Evolutionary conservation across 2,113 vertebrate species (phyloP).

Genomic region (Orcinus orca): DNA sequence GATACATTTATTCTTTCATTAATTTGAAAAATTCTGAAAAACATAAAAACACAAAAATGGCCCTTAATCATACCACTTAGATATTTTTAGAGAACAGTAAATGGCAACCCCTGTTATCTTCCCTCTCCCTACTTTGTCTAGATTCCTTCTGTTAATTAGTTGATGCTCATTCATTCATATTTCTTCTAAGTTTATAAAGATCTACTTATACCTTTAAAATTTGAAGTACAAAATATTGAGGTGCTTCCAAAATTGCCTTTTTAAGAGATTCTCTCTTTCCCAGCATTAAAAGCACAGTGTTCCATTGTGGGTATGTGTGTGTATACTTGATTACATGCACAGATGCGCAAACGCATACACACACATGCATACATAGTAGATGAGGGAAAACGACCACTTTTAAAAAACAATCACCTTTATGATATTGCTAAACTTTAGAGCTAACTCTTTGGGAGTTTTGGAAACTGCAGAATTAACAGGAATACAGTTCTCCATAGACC

Average conservation of each 20-base stretch:
- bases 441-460: background rate
- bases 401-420: background rate
- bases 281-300: background rate
- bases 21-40: background rate
- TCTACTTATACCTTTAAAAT: background rate
- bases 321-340: background rate
- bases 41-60: background rate
- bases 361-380: background rate
- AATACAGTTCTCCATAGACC: background rate
- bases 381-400: background rate
- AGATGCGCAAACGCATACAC: background rate
- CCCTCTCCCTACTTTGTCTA: background rate
- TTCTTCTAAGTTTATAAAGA: background rate
- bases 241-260: background rate
- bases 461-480: background rate
- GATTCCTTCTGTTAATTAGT: background rate
- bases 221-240: slow-evolving; percentile 15
- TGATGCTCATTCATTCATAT: background rate
- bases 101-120: background rate
- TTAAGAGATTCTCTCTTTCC: slow-evolving; percentile 25
- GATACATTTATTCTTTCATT: background rate
- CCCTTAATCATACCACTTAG: background rate
- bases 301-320: background rate
- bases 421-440: background rate
- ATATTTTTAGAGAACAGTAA: background rate